phyloP scores from a whole-genome alignment of 2,113 vertebrate species.

The Orycteropus afer region DNA sequence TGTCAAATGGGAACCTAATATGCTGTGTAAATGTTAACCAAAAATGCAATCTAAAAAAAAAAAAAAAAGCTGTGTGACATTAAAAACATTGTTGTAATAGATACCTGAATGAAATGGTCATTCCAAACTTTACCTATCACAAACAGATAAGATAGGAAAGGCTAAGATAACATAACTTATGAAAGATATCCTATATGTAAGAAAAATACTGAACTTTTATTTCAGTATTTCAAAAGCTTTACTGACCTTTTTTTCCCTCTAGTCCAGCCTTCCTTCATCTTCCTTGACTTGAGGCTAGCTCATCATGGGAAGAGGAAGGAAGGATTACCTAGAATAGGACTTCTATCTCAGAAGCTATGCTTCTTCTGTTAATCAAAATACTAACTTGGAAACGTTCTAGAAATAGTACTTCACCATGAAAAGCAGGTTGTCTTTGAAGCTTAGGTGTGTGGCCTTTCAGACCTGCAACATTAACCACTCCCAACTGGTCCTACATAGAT shows the following conservation, averaged over 20 bases:
- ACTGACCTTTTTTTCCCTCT: background rate
- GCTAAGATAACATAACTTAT: background rate
- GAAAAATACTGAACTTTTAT: background rate
- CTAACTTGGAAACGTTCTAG: background rate
- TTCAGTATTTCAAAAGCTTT: too few species aligned
- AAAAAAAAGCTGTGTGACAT: background rate
- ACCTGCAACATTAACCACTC: background rate
- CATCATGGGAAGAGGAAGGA: background rate
- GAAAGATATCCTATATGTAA: background rate
- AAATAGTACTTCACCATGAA: background rate
- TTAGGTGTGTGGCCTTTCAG: background rate
- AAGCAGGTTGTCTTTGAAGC: background rate
- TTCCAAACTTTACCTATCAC: background rate
- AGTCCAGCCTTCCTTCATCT: background rate
- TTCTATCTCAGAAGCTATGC: background rate
- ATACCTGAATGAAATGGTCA: background rate
- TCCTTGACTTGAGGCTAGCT: background rate
- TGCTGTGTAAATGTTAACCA: too few species aligned
- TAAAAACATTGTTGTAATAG: background rate
- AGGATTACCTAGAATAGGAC: background rate
- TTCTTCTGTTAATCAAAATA: background rate
- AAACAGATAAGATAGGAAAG: background rate
- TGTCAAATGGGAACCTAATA: too few species aligned
- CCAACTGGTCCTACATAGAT: background rate
- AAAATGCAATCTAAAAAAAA: too few species aligned